Conservation (phyloP, 1,140 invertebrate genomes). For the Paralvinella palmiformis region DNA sequence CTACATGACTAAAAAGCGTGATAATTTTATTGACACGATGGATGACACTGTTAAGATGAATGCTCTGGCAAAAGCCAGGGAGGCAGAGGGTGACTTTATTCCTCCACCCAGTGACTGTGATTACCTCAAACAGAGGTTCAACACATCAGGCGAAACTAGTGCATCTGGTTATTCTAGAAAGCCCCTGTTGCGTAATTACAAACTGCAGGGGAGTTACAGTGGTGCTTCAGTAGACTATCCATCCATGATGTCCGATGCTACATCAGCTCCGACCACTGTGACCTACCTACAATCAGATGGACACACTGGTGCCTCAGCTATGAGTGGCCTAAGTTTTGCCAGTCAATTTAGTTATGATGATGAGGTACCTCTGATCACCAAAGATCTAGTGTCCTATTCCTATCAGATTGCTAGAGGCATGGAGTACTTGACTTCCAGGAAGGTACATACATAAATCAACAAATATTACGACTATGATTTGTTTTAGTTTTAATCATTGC, state of each 20-base stretch:
- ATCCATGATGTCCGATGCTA: background rate
- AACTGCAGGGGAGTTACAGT: too few relatives aligned
- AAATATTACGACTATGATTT: background rate
- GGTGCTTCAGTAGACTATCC: too few relatives aligned
- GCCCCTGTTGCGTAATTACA: too few relatives aligned
- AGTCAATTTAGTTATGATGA: conserved; percentile 34
- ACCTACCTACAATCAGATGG: background rate
- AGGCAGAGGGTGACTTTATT: background rate
- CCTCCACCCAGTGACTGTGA: background rate
- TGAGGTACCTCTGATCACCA: conserved; percentile 63
- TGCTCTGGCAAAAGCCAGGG: conserved; percentile 32
- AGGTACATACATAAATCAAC: conserved; percentile 55
- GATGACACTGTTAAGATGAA: conserved; percentile 64
- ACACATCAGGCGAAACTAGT: too few relatives aligned
- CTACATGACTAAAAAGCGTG: conserved; percentile 60
- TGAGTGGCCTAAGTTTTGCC: too few relatives aligned
- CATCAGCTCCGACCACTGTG: background rate
- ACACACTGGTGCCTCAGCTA: background rate
- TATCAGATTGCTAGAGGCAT: conserved; percentile 95
- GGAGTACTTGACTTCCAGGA: conserved; percentile 90
- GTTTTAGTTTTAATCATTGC: background rate
- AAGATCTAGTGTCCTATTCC: conserved; percentile 89
- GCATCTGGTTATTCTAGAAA: too few relatives aligned
- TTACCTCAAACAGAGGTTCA: too few relatives aligned
- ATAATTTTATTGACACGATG: conserved; percentile 40